Evolutionary conservation across 2,888 invertebrate genomes (phyloP).

Genomic region (Synergus laeviventris): DNA sequence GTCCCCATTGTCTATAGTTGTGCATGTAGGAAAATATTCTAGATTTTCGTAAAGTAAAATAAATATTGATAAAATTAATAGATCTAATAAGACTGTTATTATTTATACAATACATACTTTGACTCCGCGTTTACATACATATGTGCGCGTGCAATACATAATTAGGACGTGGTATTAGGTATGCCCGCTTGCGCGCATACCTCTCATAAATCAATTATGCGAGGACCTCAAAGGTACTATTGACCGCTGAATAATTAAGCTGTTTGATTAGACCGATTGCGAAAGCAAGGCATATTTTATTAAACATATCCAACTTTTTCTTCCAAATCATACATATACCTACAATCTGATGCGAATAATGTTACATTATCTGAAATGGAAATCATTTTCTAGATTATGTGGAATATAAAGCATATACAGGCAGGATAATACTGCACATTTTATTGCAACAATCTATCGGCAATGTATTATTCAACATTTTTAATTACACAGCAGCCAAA

Average conservation of each 20-base stretch:
- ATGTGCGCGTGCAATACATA: not conserved
- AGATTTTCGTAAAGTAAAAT: not conserved
- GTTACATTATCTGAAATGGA: too few species aligned
- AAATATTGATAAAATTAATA: too few species aligned
- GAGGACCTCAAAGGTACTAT: not conserved
- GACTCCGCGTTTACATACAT: not conserved
- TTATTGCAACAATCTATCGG: too few species aligned
- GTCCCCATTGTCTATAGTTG: not conserved
- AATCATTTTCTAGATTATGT: too few species aligned
- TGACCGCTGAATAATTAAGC: not conserved
- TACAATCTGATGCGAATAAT: too few species aligned
- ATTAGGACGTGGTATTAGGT: not conserved
- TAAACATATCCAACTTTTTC: not conserved
- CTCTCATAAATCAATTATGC: not conserved
- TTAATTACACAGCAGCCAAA: too few species aligned
- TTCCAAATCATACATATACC: not conserved
- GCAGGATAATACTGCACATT: too few species aligned
- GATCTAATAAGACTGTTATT: too few species aligned
- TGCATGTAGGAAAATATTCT: not conserved
- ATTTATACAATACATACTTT: not conserved
- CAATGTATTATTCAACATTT: too few species aligned
- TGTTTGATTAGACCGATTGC: not conserved
- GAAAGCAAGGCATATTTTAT: not conserved
- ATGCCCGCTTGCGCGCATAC: not conserved
- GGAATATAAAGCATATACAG: too few species aligned